These are phyloP conservation scores for Cossypha dichroa DNA, from an alignment of 2,797 vertebrate species.

Conservation along the genomic window DNA sequence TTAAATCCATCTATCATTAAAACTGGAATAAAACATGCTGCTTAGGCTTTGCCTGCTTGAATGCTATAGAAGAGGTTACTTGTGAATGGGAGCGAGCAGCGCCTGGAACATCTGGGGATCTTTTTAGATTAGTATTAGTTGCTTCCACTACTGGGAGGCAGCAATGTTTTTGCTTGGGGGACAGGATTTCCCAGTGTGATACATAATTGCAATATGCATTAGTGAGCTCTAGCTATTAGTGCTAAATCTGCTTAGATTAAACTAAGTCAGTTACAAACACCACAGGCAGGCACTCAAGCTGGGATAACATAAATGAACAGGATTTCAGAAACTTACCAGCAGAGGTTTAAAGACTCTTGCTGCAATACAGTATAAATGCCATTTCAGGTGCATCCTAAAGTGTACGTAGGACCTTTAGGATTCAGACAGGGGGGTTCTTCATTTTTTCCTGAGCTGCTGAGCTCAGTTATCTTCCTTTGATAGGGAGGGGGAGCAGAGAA, in stretches of 20 bases:
- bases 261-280: slow-evolving; percentile 28
- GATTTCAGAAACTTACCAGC: neutral
- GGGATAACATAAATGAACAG: slow-evolving; percentile 13
- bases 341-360: neutral
- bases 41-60: neutral
- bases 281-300: neutral
- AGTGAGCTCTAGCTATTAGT: slow-evolving; percentile 39
- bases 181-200: slow-evolving; percentile 15
- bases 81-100: neutral
- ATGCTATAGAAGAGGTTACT: neutral
- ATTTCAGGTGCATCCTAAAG: neutral
- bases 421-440: neutral
- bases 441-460: neutral
- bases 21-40: neutral
- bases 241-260: slow-evolving; percentile 49
- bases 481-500: neutral
- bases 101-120: neutral
- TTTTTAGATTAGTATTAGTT: neutral
- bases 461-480: neutral
- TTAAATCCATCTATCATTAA: slow-evolving; percentile 34
- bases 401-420: neutral
- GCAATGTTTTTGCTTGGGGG: neutral
- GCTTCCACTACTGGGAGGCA: neutral
- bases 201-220: slow-evolving; percentile 31
- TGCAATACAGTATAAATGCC: neutral